Evolutionary conservation across 2,113 vertebrate species (phyloP).

Genomic region (Hemicordylus capensis): DNA sequence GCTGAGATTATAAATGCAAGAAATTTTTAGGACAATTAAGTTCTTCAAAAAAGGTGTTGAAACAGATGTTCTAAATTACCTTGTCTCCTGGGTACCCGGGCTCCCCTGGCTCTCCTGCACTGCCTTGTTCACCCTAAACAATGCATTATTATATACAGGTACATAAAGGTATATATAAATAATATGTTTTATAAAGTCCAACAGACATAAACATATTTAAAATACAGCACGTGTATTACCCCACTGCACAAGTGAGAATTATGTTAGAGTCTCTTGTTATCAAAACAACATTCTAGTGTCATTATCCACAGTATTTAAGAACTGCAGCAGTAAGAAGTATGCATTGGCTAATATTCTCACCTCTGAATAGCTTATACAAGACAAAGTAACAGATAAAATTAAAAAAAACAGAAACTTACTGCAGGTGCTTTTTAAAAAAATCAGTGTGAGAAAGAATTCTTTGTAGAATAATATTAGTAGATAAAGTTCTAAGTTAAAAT

Average conservation of each 20-base stretch:
- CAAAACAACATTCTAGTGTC: not conserved
- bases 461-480: slow-evolving; percentile 9
- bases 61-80: slow-evolving; percentile 72
- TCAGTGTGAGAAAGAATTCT: slow-evolving; percentile 2
- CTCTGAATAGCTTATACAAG: not conserved
- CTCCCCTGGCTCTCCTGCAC: slow-evolving; percentile 88
- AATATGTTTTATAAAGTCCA: not conserved
- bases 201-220: not conserved
- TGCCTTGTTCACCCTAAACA: slow-evolving; percentile 90
- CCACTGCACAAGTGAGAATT: not conserved
- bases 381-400: slow-evolving; percentile 2
- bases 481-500: slow-evolving; percentile 4
- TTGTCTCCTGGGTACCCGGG: slow-evolving; percentile 93
- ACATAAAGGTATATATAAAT: slow-evolving; percentile 46
- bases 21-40: not conserved
- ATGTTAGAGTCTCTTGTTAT: not conserved
- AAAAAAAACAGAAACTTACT: not conserved
- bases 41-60: not conserved
- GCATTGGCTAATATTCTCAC: not conserved
- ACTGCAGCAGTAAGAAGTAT: not conserved
- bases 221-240: not conserved
- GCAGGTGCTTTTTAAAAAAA: not conserved
- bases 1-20: slow-evolving; percentile 4
- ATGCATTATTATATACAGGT: slow-evolving; percentile 78
- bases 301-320: not conserved